These are phyloP conservation scores for Drosophila takahashii DNA, from an alignment of 1,140 invertebrate species.

Conservation along the genomic window DNA sequence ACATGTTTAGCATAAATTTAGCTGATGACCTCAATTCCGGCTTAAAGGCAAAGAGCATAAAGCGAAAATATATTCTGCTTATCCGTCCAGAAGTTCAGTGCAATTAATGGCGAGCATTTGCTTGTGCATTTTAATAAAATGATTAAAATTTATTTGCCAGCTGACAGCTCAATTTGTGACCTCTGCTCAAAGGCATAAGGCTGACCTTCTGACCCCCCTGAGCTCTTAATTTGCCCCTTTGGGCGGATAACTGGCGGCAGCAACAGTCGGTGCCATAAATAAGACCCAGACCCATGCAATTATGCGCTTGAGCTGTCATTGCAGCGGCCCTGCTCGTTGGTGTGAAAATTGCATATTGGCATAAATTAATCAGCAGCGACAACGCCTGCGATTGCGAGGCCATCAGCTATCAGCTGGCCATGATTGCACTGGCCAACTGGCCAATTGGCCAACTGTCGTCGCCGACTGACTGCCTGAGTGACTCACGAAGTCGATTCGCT, in stretches of 20 bases:
- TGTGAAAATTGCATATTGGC: conserved; percentile 82
- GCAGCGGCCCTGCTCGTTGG: conserved; percentile 67
- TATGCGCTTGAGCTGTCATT: conserved; percentile 78
- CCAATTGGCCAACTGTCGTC: conserved; percentile 47
- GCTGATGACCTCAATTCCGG: conserved; percentile 17
- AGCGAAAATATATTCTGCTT: conserved; percentile 19
- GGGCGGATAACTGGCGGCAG: conserved; percentile 24
- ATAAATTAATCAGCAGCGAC: conserved; percentile 76
- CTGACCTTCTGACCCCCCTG: conserved; percentile 22
- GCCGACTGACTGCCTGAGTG: conserved; percentile 6
- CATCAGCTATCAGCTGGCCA: conserved; percentile 47
- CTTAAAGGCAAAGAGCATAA: conserved; percentile 12
- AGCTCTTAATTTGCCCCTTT: conserved; percentile 38
- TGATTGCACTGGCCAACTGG: conserved; percentile 53
- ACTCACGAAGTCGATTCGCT: background rate
- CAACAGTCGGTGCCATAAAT: conserved; percentile 58
- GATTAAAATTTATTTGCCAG: conserved; percentile 75
- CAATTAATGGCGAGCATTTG: conserved; percentile 56
- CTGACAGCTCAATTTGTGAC: conserved; percentile 78
- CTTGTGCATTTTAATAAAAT: conserved; percentile 66
- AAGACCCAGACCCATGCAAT: conserved; percentile 67
- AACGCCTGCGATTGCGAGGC: conserved; percentile 38
- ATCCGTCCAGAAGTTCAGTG: conserved; percentile 6
- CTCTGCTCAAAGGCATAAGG: conserved; percentile 41
- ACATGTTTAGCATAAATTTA: conserved; percentile 62